Conservation (phyloP, 2,113 vertebrate genomes). For the Gasterosteus nipponicus region DNA sequence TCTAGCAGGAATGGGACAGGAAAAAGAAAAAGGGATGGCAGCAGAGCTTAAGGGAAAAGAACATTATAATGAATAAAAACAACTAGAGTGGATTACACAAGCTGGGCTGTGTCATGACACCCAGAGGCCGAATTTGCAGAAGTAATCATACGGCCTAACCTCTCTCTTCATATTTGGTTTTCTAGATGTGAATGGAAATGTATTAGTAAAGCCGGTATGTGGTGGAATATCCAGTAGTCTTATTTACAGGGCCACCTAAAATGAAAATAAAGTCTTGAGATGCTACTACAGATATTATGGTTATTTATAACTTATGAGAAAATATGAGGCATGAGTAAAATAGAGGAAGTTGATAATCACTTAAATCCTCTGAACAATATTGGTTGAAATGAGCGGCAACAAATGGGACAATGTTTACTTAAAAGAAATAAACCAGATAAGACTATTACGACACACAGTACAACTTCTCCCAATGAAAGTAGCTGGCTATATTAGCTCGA, state of each 20-base stretch:
- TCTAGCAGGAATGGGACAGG: background rate
- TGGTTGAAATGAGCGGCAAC: background rate
- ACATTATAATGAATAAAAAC: slow-evolving; percentile 6
- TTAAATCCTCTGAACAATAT: background rate
- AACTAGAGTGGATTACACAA: background rate
- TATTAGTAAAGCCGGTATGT: background rate
- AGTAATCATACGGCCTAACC: background rate
- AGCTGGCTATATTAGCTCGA: background rate
- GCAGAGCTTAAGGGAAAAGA: slow-evolving; percentile 6
- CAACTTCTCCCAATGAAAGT: background rate
- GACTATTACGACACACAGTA: background rate
- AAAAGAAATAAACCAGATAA: background rate
- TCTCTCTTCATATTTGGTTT: background rate
- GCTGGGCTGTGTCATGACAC: background rate
- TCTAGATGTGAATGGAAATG: background rate
- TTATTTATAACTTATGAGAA: background rate
- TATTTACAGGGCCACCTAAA: background rate
- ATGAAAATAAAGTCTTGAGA: background rate
- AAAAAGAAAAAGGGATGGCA: background rate
- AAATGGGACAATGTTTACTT: background rate
- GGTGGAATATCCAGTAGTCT: background rate
- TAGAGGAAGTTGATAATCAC: background rate
- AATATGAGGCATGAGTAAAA: background rate
- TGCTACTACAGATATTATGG: background rate
- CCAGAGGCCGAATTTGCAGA: background rate